Conservation (phyloP, 2,797 vertebrate genomes). For the Gadopsis marmoratus region DNA sequence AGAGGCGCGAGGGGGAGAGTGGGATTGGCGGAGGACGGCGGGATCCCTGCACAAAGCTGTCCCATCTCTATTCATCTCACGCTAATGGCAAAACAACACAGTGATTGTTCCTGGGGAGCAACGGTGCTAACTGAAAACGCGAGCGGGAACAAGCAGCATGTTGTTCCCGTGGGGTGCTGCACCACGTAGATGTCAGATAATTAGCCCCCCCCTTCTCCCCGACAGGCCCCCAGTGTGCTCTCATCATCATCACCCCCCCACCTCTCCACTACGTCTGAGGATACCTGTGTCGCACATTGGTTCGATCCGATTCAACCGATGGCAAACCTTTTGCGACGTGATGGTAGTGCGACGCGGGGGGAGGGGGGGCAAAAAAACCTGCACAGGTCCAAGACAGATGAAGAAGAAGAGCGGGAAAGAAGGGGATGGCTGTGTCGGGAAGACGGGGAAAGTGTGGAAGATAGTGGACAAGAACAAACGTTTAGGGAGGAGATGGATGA, state of each 20-base stretch:
- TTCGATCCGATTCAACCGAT: slow-evolving; percentile 36
- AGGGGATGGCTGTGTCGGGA: neutral
- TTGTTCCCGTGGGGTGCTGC: slow-evolving; percentile 83
- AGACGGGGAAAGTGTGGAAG: neutral
- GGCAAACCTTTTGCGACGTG: slow-evolving; percentile 20
- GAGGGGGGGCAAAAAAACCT: neutral
- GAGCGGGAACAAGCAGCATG: slow-evolving; percentile 81
- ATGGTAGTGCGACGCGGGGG: neutral
- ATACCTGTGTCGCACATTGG: slow-evolving; percentile 78
- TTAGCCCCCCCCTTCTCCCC: slow-evolving; percentile 68
- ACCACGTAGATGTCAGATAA: slow-evolving; percentile 85
- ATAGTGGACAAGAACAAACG: neutral
- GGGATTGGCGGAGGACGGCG: slow-evolving; percentile 38
- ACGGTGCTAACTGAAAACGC: slow-evolving; percentile 83
- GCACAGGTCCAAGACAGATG: neutral
- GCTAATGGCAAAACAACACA: slow-evolving; percentile 85
- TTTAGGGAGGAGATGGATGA: slow-evolving; percentile 21
- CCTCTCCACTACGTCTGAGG: slow-evolving; percentile 54
- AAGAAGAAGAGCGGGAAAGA: neutral
- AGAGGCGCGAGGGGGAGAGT: slow-evolving; percentile 45
- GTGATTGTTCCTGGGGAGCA: slow-evolving; percentile 84
- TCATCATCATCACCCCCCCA: slow-evolving; percentile 68
- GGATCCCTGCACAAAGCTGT: slow-evolving; percentile 74
- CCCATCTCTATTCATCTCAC: slow-evolving; percentile 86
- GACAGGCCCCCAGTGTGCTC: slow-evolving; percentile 68